Evolutionary conservation across 2,113 vertebrate species (phyloP), one percentile per base, ranked within the genome.

Genomic region (Falcunculus frontatus): DNA sequence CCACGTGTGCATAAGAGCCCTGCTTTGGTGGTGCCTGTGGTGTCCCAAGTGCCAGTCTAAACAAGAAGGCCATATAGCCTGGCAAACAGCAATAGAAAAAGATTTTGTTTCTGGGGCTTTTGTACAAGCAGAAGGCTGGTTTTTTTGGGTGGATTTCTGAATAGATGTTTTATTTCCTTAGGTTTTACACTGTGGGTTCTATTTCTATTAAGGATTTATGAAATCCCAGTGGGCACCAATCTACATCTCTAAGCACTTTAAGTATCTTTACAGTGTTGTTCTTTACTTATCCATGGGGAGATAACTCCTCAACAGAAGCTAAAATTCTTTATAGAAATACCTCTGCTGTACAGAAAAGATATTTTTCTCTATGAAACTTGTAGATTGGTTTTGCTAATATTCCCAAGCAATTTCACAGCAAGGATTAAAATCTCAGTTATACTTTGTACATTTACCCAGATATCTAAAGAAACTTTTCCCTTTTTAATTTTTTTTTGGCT

Each of bases 1-100:
- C 19, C 23, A 17, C 0, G 0, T 2, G 5, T 49, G 55, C 41
- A 49, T 37, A 52, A 65, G 2, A 94, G 8, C 16, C 1, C 1
- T 70, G 18, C 26, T 81, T 53, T 57, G 39, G 49, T 33, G 35
- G 8, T 42, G 44, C 39, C 50, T 74, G 17, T 46, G 67, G 25
- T 53, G 13, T 52, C 13, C 22, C 29, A 59, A 72, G n/a, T 19
- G 30, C 25, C 46, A 47, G 32, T 22, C 19, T 44, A 14, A 47
- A 3, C 25, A 39, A 75, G 41, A 55, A 65, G 27, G 25, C 13
- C 78, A 72, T 11, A 6, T 7, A 55, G 20, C 30, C 47, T 53
- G 41, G 13, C 0, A 4, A 47, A 21, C 33, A 39, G 21, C 46
- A 80, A 33, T 56, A 32, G 46, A 68, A 84, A 84, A 63, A 11